Conservation (phyloP, 2,113 vertebrate species). For the Aepyceros melampus region DNA sequence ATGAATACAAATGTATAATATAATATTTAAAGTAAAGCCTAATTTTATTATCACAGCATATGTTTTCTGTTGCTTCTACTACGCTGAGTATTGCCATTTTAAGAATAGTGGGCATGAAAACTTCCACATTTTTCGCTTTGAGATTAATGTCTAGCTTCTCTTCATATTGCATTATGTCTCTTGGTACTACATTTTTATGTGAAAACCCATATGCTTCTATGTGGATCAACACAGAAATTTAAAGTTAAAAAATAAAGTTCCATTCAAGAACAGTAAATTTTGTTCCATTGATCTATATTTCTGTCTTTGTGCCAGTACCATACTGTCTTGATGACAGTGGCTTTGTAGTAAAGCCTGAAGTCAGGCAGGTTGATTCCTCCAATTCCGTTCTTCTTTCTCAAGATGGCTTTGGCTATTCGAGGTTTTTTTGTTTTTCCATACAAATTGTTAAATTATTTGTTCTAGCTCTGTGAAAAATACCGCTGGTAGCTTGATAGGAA, state of each 20-base stretch:
- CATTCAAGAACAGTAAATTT: too few species aligned
- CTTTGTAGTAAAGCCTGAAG: too few species aligned
- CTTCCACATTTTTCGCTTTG: neutral
- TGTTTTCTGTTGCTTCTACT: neutral
- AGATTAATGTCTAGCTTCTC: neutral
- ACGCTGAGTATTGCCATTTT: neutral
- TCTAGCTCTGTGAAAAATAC: too few species aligned
- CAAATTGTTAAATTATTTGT: too few species aligned
- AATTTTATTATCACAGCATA: neutral
- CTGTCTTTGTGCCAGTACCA: too few species aligned
- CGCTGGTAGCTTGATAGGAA: too few species aligned
- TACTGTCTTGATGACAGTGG: too few species aligned
- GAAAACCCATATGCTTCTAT: neutral
- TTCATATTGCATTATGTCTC: neutral
- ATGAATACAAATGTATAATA: neutral
- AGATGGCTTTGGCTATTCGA: too few species aligned
- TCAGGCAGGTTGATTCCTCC: too few species aligned
- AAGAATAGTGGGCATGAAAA: neutral
- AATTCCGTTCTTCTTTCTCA: too few species aligned
- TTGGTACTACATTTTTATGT: neutral
- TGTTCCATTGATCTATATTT: too few species aligned
- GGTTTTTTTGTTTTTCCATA: too few species aligned
- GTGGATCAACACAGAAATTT: neutral
- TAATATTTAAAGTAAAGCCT: neutral
- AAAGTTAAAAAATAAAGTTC: neutral